These are phyloP conservation scores for Polymixis flavicincta DNA, from an alignment of 2,888 invertebrate genomes.

Conservation along the genomic window DNA sequence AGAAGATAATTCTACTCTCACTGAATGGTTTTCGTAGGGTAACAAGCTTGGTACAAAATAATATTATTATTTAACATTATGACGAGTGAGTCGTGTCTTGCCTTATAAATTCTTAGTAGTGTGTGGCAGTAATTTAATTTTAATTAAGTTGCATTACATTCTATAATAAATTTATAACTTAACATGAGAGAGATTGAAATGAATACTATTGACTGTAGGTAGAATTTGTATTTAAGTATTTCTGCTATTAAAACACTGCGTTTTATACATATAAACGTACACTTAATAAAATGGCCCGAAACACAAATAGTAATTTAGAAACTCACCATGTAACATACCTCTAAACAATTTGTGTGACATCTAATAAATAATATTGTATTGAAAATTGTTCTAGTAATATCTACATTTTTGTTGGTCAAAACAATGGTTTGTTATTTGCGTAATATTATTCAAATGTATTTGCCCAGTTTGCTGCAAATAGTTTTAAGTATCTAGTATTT, in stretches of 20 bases:
- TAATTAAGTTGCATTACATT: constrained; percentile 38
- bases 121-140: constrained; percentile 46
- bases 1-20: constrained; percentile 15
- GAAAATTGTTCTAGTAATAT: constrained; percentile 60
- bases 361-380: constrained; percentile 54
- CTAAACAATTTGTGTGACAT: constrained; percentile 58
- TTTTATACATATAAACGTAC: constrained; percentile 45
- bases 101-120: constrained; percentile 53
- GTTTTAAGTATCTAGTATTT: constrained; percentile 82
- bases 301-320: constrained; percentile 37
- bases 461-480: constrained; percentile 78
- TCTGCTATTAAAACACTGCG: constrained; percentile 40
- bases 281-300: constrained; percentile 36
- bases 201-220: constrained; percentile 53
- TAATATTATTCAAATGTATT: constrained; percentile 67
- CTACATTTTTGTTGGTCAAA: constrained; percentile 55
- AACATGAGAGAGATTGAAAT: constrained; percentile 46
- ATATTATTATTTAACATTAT: constrained; percentile 49
- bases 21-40: constrained; percentile 21
- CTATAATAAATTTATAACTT: constrained; percentile 28
- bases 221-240: constrained; percentile 51
- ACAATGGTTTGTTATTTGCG: constrained; percentile 63
- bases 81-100: constrained; percentile 63
- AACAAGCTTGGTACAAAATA: constrained; percentile 60
- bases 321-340: constrained; percentile 52